Conservation (phyloP, 2,113 vertebrate genomes). For the Catagonus wagneri region DNA sequence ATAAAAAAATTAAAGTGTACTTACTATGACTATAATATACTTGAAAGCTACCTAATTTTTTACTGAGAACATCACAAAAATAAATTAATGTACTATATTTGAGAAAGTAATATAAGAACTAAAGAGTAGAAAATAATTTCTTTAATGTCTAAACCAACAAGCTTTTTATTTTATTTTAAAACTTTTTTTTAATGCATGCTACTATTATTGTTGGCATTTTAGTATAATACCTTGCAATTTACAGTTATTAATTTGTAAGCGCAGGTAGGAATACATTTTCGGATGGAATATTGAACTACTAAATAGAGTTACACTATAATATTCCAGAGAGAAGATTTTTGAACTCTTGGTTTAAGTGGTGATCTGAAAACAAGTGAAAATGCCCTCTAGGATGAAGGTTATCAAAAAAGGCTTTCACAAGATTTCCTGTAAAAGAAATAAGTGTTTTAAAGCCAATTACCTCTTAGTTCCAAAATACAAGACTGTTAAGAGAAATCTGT, state of each 20-base stretch:
- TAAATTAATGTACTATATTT: neutral
- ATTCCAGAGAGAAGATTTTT: neutral
- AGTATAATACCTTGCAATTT: neutral
- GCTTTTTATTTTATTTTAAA: neutral
- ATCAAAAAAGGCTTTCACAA: neutral
- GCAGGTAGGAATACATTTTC: neutral
- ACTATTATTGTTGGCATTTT: neutral
- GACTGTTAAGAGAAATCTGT: neutral
- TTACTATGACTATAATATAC: neutral
- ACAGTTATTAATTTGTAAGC: neutral
- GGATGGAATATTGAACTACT: neutral
- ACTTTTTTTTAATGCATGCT: neutral
- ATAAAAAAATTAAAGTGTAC: neutral
- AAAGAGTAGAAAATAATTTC: neutral
- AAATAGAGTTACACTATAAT: neutral
- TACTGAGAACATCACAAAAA: neutral
- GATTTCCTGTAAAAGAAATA: neutral
- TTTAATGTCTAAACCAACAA: neutral
- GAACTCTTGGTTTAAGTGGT: neutral
- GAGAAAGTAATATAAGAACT: neutral
- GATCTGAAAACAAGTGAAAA: neutral
- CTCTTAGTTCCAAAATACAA: neutral
- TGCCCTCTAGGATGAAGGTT: neutral
- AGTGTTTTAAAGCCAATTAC: neutral
- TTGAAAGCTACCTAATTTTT: neutral